Base-by-base conservation (phyloP, 2,113 vertebrate species). In the Eudyptes chrysolophus region DNA sequence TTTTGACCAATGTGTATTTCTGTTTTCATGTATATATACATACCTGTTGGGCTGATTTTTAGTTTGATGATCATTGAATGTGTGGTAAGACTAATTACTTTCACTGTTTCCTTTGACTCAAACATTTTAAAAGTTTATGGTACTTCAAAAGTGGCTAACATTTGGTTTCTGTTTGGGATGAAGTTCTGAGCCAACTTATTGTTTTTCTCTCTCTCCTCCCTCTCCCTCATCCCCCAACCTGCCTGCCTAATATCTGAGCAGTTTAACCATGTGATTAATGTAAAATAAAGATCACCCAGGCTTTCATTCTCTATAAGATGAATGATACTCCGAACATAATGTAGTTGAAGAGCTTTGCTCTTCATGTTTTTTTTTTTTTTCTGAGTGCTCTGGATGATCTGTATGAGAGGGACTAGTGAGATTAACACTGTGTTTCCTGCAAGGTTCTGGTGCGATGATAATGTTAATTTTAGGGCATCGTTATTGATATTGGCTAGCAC, bases 401-500 rank as follows among this genome's bases (percentile, higher is more conserved):
- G 3, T 61, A 24, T 1, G 27, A 85, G 71, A 88, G 66, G 46
- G 51, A 79, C 85, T 40, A 46, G 30, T 51, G 70, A 48, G 77
- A 82, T 70, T 48, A 51, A 6, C 5, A 18, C 30, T 82, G 32
- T 52, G 84, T 48, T 87, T 69, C 87, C 68, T 95, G 87, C 11
- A 42, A 89, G 70, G 81, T 64, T 89, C 54, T 90, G 55, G 30
- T 88, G 48, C 52, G 76, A 97, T 58, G 90, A 84, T 90, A 40
- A 64, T 62, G 87, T 96, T 96, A 88, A 94, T 96, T 96, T 95
- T 80, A 83, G 72, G 90, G 72, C 66, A 76, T 32, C 4, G 4
- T 84, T 98, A 94, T 68, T 96, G 85, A 93, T 80, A 85, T 81
- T 90, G 79, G 92, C 87, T 93, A 92, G 69, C 82, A 91, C 93